phyloP scores from a whole-genome alignment of 2,888 invertebrate genomes.

The Miltochrista miniata region DNA sequence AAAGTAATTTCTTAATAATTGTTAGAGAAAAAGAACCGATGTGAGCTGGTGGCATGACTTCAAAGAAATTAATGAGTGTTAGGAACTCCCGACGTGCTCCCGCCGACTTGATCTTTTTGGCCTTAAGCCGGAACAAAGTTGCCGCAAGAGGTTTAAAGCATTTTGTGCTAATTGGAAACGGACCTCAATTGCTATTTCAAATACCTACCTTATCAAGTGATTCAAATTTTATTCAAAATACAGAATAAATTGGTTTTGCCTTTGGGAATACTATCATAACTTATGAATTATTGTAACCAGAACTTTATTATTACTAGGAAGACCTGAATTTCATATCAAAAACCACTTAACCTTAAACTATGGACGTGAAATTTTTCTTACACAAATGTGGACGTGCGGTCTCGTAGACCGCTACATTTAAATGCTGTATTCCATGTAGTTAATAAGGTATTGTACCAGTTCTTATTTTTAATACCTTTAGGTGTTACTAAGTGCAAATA shows the following conservation, averaged over 20 bases:
- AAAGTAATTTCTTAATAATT: slow-evolving; percentile 78
- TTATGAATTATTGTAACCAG: slow-evolving; percentile 45
- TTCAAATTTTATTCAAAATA: slow-evolving; percentile 58
- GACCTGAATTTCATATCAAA: no score
- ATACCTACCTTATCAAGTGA: slow-evolving; percentile 53
- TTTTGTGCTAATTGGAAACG: slow-evolving; percentile 70
- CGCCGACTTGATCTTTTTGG: slow-evolving; percentile 79
- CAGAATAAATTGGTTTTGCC: slow-evolving; percentile 47
- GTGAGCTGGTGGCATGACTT: slow-evolving; percentile 69
- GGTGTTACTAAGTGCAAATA: no score
- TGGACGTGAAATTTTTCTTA: no score
- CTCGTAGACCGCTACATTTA: no score
- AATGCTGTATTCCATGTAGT: no score
- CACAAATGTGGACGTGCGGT: no score
- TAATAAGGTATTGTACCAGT: no score
- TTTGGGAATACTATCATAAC: slow-evolving; percentile 37
- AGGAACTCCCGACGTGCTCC: slow-evolving; percentile 77
- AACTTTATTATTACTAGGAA: no score
- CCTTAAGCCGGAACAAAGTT: slow-evolving; percentile 81
- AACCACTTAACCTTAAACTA: no score
- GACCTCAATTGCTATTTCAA: slow-evolving; percentile 50
- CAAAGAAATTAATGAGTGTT: slow-evolving; percentile 83
- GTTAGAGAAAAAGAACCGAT: slow-evolving; percentile 70
- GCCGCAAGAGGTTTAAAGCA: slow-evolving; percentile 65
- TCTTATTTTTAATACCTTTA: no score